Evolutionary conservation across 1,140 invertebrate species (phyloP), one percentile per base, ranked within the genome.

Genomic region (Macrobrachium rosenbergii): DNA sequence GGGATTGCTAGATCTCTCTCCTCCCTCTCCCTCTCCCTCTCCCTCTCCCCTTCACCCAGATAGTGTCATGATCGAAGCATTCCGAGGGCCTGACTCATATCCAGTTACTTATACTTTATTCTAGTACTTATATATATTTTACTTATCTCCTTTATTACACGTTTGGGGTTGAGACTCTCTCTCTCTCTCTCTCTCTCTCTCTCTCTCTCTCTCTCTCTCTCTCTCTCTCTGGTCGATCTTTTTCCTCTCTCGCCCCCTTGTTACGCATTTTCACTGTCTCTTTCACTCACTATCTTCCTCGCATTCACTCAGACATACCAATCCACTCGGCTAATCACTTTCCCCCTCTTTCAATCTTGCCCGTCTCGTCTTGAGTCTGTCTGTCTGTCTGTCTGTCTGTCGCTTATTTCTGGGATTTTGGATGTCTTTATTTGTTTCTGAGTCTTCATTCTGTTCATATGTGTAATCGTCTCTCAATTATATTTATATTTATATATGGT

Each of bases 141-240:
- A 52, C 52, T 52, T 52, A 52, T 52, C 52, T 8, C 8, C 52
- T 52, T 52, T 10, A 52, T 8, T 52, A 52, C 52, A 12, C 52
- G 52, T 0, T 52, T 12, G 52, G 12, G 52, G 52, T 52, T 3
- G 28, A 37, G 28, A 0, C 76, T 78, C 76, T 78, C 76, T 79
- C 52, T 60, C 52, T 79, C 77, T 79, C 77, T 79, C 77, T 79
- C 77, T 79, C 77, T 79, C 78, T 80, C 78, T 80, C 78, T 80
- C 78, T 80, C 60, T 63, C 60, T 63, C 60, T 80, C 78, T 80
- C 78, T 80, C 78, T 80, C 78, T 80, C 60, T 63, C 60, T 63
- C 77, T 63, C 59, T 79, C 77, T 21, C 17, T 23, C 77, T 60
- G 10, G 23, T 8, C 2, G 12, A 23, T 28, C 23, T 60, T 58